These are phyloP conservation scores for Onychomys arenicola DNA, from an alignment of 2,797 vertebrate species.

Conservation along the genomic window DNA sequence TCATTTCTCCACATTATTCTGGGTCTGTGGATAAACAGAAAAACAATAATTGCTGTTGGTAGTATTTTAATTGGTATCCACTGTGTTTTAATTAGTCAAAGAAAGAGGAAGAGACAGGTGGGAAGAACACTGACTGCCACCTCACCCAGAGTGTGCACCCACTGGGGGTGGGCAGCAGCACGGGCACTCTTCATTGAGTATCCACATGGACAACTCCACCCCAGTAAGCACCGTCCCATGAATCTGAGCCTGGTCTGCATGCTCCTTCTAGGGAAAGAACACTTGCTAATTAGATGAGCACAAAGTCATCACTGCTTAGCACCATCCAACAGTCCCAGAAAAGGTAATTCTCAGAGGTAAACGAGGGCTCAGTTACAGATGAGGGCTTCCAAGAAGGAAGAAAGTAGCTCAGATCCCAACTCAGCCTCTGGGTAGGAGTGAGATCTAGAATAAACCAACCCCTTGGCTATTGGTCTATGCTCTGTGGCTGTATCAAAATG, in stretches of 20 bases:
- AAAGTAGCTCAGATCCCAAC: not conserved
- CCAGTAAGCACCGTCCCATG: not conserved
- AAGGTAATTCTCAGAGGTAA: not conserved
- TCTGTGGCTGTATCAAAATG: not conserved
- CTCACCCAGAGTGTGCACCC: not conserved
- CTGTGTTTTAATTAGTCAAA: slow-evolving; percentile 72
- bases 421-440: accelerated
- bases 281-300: accelerated
- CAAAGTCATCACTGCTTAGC: accelerated
- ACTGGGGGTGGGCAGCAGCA: not conserved
- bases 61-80: slow-evolving; percentile 60
- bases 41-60: not conserved
- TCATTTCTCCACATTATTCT: slow-evolving; percentile 31
- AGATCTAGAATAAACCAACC: accelerated
- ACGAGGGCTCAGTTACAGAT: not conserved
- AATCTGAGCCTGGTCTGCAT: accelerated
- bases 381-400: not conserved
- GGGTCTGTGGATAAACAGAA: slow-evolving; percentile 39
- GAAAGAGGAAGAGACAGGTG: not conserved
- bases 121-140: not conserved
- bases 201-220: not conserved
- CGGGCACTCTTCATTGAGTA: accelerated
- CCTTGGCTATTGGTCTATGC: not conserved
- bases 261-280: not conserved
- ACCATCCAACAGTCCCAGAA: accelerated